Evolutionary conservation across 2,113 vertebrate genomes (phyloP), one percentile per base, ranked within the genome.

Genomic region (Zonotrichia leucophrys): DNA sequence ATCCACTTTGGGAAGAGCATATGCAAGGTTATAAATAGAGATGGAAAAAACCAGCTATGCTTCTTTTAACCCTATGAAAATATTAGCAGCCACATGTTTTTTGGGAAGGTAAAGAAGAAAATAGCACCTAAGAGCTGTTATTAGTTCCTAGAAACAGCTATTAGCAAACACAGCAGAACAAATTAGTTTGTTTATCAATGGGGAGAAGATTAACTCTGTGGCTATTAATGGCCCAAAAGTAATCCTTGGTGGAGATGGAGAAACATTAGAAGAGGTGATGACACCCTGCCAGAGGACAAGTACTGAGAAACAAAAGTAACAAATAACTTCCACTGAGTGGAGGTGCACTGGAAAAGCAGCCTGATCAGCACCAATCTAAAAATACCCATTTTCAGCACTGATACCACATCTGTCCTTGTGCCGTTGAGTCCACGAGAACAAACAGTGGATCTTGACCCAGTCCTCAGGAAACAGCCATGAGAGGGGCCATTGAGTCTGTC

Each of bases 151-250:
- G 89, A 92, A 72, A 84, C 77, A 95, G 92, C 91, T 94, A 95
- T 95, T 96, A 97, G 95, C 89, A 83, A 53, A 70, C 1, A 2
- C 79, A 92, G 94, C 85, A 66, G 94, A 94, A 91, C 91, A 87
- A 95, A 95, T 97, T 91, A 53, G 87, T 91, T 94, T 96, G 94
- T 95, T 96, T 95, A 95, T 95, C 95, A 92, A 91, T 89, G 74
- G 79, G 33, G 80, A 92, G 69, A 92, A 87, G 77, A 94, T 75
- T 22, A 95, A 95, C 95, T 94, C 81, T 66, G 91, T 94, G 77
- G 77, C 92, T 96, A 95, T 96, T 95, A 96, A 96, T 95, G 94
- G 74, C 66, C 93, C 81, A 66, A 95, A 94, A 95, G 81, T 92
- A 94, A 95, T 87, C 66, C 69, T 92, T 89, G 53, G 77, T 13